Evolutionary conservation across 2,113 vertebrate genomes (phyloP).

Genomic region (Lates calcarifer): DNA sequence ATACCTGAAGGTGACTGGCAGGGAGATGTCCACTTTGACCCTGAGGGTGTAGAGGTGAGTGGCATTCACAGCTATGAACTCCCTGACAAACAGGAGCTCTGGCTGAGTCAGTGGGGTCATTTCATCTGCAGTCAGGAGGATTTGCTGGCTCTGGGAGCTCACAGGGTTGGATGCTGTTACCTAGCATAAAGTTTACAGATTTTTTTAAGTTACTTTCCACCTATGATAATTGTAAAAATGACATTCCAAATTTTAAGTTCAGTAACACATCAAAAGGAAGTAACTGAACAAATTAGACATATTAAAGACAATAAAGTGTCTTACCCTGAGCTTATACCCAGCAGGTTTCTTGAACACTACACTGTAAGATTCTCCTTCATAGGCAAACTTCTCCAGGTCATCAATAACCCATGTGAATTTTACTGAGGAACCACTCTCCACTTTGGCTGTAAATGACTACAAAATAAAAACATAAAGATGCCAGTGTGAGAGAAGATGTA

Average conservation of each 20-base stretch:
- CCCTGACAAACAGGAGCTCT: constrained; percentile 64
- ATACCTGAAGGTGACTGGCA: constrained; percentile 82
- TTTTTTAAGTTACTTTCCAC: background rate
- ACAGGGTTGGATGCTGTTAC: constrained; percentile 84
- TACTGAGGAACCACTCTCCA: constrained; percentile 82
- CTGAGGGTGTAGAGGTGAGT: constrained; percentile 68
- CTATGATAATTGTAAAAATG: no score
- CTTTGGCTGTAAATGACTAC: constrained; percentile 80
- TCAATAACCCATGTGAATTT: constrained; percentile 85
- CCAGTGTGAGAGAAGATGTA: background rate
- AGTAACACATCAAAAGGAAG: background rate
- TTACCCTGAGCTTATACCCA: constrained; percentile 80
- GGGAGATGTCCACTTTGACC: constrained; percentile 80
- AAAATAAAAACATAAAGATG: background rate
- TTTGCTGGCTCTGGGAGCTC: constrained; percentile 78
- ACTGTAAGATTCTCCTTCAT: constrained; percentile 80
- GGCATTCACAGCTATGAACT: constrained; percentile 63
- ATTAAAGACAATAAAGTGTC: background rate
- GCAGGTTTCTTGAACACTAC: constrained; percentile 82
- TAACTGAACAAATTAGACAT: background rate
- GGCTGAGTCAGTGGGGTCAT: constrained; percentile 73
- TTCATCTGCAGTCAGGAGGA: constrained; percentile 76
- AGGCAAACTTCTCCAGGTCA: constrained; percentile 68
- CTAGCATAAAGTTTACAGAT: constrained; percentile 55
- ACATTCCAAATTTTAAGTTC: background rate